Percentiles rank a stretch among this genome's conserved stretches.
phyloP scores from a whole-genome alignment of 2,113 vertebrate species.

The Elanoides forficatus region DNA sequence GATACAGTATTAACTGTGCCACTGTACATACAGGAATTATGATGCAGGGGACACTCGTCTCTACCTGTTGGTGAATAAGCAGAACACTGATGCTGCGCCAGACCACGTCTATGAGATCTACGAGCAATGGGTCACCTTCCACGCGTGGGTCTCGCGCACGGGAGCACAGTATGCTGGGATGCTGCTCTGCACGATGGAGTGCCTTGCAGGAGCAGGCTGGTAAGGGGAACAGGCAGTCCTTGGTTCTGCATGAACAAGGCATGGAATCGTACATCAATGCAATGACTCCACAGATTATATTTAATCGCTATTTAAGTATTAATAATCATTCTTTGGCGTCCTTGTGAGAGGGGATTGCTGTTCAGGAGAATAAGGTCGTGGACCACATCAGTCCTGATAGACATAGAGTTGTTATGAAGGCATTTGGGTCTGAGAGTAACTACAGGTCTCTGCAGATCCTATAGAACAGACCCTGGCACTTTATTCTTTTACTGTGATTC shows the following conservation, averaged over 20 bases:
- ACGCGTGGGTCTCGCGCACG: fast-evolving
- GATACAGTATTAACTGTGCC: not conserved
- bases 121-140: not conserved
- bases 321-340: not conserved
- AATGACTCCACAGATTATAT: not conserved
- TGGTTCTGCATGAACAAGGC: not conserved
- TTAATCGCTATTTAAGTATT: not conserved
- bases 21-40: not conserved
- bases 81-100: not conserved
- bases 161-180: not conserved
- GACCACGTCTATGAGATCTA: not conserved
- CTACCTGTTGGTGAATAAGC: not conserved
- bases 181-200: not conserved
- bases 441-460: not conserved
- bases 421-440: not conserved
- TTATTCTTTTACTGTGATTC: not conserved
- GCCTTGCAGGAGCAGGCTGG: not conserved
- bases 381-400: not conserved
- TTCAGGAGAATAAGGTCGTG: not conserved
- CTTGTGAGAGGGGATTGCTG: not conserved
- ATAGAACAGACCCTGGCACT: not conserved
- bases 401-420: not conserved
- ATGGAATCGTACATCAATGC: not conserved
- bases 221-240: not conserved
- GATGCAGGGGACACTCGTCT: not conserved